Evolutionary conservation across 2,113 vertebrate genomes (phyloP).

Genomic region (Craseonycteris thonglongyai): DNA sequence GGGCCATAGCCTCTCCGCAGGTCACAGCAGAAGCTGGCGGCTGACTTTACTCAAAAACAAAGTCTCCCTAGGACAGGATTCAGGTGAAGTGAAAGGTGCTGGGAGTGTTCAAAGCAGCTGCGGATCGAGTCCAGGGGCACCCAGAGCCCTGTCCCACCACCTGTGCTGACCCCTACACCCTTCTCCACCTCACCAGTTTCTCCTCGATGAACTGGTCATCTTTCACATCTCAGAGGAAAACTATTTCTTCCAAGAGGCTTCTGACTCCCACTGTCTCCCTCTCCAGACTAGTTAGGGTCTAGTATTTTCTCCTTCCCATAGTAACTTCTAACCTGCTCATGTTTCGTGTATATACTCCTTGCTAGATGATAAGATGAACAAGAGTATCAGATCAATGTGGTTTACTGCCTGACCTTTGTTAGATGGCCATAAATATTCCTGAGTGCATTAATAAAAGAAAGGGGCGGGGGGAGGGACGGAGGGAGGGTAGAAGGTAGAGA

Average conservation of each 20-base stretch:
- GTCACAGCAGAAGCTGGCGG: neutral
- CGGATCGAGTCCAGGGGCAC: accelerated
- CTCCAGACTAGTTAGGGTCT: neutral
- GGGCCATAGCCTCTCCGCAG: too few species aligned
- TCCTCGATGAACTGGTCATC: neutral
- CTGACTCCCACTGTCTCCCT: too few species aligned
- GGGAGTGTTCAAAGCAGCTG: neutral
- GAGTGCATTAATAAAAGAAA: neutral
- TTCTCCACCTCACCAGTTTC: neutral
- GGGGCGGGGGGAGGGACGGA: accelerated
- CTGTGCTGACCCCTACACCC: accelerated
- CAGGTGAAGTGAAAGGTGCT: accelerated
- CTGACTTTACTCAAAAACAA: neutral
- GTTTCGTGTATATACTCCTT: neutral
- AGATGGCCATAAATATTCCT: neutral
- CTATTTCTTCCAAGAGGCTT: neutral
- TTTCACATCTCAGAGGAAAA: neutral
- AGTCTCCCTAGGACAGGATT: neutral
- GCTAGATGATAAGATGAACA: neutral
- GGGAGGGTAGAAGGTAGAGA: neutral
- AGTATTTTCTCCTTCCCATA: neutral
- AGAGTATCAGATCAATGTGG: neutral
- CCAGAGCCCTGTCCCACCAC: accelerated
- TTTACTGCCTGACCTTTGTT: neutral
- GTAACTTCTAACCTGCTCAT: neutral